Base-by-base conservation (phyloP, 2,797 vertebrate genomes). In the Phrynocephalus guinanensis region DNA sequence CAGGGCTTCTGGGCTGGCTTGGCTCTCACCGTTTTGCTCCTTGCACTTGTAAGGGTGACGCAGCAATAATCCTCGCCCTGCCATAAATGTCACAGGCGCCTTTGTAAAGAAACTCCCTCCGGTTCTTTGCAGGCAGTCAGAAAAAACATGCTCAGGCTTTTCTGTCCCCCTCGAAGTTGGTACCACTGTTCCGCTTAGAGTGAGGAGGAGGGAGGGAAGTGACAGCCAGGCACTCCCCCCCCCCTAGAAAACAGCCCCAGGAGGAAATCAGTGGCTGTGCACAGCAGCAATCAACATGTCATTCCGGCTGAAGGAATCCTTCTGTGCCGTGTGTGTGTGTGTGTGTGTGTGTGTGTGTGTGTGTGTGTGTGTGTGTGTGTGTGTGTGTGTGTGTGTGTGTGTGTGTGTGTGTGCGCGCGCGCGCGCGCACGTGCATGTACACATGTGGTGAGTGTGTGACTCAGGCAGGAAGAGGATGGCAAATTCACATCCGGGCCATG, bases 201-300 rank as follows among this genome's bases (percentile, higher is more conserved):
- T 38, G 28, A 67, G 73, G 72, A 30, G 0, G 50, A 63, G 50
- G 38, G 3, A 0, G 0, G 68, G 48, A 72, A 70, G 30, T 20
- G 6, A 56, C 10, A 44, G 0, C 0, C 0, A 22, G 0, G n/a
- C 52, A 2, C 13, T 5, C 73, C 87, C 80, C 68, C 78, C 44
- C n/a, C 78, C 10, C 78, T 81, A 68, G 30, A 15, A 76, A 88
- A 82, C 30, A 88, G 71, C 73, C 78, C 38, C 38, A 44, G 1
- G 5, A 68, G 70, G 56, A 56, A 84, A 76, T 85, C 67, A 76
- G 87, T 44, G 78, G 87, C 48, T 71, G 1, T 33, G 87, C n/a
- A 48, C 73, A 88, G 38, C 28, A 44, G 24, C 22, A 84, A 52
- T 88, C 80, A 68, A 85, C 77, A 85, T 67, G 16, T 38, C 24